Percentiles rank a stretch among this genome's conserved stretches.
Conservation (phyloP, 2,888 invertebrate genomes). For the Himalopsyche japonica region DNA sequence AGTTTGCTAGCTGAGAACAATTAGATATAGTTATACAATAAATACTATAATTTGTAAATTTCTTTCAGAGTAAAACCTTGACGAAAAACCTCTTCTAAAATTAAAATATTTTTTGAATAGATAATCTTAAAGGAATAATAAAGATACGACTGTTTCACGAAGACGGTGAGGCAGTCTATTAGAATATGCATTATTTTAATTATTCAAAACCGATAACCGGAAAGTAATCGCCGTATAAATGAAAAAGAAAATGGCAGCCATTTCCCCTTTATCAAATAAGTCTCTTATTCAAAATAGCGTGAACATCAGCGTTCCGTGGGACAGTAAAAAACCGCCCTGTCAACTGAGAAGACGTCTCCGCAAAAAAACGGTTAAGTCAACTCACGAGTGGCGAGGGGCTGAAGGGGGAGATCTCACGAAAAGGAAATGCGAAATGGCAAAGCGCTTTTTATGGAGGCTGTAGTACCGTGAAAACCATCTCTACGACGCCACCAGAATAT, state of each 20-base stretch:
- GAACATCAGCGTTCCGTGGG: neutral
- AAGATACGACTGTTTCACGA: too few relatives aligned
- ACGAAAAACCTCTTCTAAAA: too few relatives aligned
- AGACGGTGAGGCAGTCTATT: too few relatives aligned
- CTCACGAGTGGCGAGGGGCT: neutral
- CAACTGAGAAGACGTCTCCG: neutral
- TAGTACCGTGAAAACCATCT: constrained; percentile 38
- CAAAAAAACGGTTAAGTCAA: neutral
- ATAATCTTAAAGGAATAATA: too few relatives aligned
- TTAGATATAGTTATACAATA: too few relatives aligned
- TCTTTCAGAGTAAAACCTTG: too few relatives aligned
- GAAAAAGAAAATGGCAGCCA: neutral
- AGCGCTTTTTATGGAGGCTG: constrained; percentile 34
- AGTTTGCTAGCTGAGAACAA: too few relatives aligned
- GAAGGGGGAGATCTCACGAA: neutral
- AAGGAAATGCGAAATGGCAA: constrained; percentile 14
- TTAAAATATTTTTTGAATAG: too few relatives aligned
- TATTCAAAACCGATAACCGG: too few relatives aligned
- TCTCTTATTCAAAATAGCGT: neutral
- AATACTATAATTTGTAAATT: too few relatives aligned
- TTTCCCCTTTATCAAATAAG: neutral
- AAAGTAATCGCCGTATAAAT: too few relatives aligned
- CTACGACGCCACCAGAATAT: constrained; percentile 31
- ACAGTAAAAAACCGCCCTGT: neutral
- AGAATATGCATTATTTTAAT: too few relatives aligned